phyloP scores from a whole-genome alignment of 1,140 invertebrate genomes.

The Ridgeia piscesae region DNA sequence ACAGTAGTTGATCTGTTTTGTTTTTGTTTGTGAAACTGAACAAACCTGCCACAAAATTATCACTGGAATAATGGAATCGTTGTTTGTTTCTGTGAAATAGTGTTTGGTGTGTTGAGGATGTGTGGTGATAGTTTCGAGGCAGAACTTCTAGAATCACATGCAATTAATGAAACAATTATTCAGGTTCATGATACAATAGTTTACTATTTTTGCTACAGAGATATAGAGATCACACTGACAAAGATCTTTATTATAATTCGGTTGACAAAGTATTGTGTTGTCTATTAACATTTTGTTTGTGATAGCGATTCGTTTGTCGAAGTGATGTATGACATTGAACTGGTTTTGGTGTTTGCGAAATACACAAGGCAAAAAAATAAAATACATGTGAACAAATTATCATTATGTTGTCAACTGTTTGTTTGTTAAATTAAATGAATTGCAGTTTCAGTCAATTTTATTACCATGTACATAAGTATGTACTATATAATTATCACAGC shows the following conservation, averaged over 20 bases:
- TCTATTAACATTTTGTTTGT: conserved; percentile 6
- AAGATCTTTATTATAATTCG: neutral
- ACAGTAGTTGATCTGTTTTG: neutral
- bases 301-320: neutral
- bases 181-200: neutral
- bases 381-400: neutral
- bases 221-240: neutral
- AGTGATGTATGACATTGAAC: neutral
- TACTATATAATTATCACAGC: neutral
- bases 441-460: neutral
- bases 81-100: neutral
- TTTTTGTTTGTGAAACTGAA: neutral
- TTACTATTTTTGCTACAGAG: conserved; percentile 6
- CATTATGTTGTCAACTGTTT: neutral
- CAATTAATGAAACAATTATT: conserved; percentile 2
- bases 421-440: neutral
- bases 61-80: neutral
- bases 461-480: neutral
- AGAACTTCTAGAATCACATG: neutral
- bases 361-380: conserved; percentile 4
- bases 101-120: neutral
- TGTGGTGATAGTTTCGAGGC: neutral
- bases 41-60: neutral
- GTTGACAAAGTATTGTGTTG: conserved; percentile 5
- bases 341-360: neutral